A percentile compares a stretch with the other conserved stretches of the same genome.
Evolutionary conservation across 1,140 invertebrate species (phyloP).

Genomic region (Trichomalopsis sarcophagae): DNA sequence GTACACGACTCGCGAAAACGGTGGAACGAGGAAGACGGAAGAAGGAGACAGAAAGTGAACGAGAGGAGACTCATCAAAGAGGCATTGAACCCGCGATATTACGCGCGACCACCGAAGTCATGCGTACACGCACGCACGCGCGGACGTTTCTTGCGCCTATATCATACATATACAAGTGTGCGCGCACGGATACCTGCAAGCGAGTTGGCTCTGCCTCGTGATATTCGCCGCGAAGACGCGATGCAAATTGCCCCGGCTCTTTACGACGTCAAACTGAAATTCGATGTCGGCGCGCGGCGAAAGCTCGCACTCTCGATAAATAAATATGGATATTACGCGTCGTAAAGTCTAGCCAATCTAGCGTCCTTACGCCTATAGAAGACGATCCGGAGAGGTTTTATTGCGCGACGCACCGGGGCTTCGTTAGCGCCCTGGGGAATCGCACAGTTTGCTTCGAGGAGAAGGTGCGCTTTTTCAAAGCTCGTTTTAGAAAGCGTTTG

Average conservation of each 20-base stretch:
- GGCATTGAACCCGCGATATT: constrained; percentile 63
- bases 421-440: constrained; percentile 24
- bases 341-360: not conserved
- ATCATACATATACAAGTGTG: not conserved
- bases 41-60: constrained; percentile 50
- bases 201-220: not conserved
- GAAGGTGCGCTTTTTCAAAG: too few species aligned
- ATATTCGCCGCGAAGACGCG: not conserved
- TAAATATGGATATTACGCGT: constrained; percentile 28
- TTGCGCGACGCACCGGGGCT: not conserved
- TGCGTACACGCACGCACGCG: not conserved
- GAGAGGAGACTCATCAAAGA: constrained; percentile 59
- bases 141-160: not conserved
- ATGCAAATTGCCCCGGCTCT: constrained; percentile 34
- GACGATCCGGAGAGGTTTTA: constrained; percentile 1
- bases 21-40: constrained; percentile 41
- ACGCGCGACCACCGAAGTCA: constrained; percentile 47
- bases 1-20: constrained; percentile 14
- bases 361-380: not conserved
- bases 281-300: constrained; percentile 16
- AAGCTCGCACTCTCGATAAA: constrained; percentile 11
- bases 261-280: constrained; percentile 32
- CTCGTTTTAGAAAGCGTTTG: too few species aligned
- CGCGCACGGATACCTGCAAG: not conserved
- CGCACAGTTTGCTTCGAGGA: too few species aligned